Evolutionary conservation across 2,797 vertebrate genomes (phyloP).

Genomic region (Tachyglossus aculeatus): DNA sequence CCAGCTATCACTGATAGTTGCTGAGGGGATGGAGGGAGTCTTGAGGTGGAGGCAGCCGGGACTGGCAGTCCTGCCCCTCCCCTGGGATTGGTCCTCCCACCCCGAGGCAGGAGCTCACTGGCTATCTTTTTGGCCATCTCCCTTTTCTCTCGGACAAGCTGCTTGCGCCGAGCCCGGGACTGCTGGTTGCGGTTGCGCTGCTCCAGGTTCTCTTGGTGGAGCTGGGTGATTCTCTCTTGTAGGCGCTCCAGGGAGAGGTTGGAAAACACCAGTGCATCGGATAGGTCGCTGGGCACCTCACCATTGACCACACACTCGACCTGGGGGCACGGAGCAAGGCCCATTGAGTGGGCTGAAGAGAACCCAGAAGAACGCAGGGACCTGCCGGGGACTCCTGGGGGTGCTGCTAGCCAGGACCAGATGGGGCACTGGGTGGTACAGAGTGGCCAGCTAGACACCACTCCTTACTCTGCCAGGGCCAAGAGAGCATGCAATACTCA

Average conservation of each 20-base stretch:
- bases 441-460: too few relatives aligned
- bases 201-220: slow-evolving; percentile 78
- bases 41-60: too few relatives aligned
- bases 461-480: too few relatives aligned
- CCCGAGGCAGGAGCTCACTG: too few relatives aligned
- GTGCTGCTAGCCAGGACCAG: too few relatives aligned
- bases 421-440: too few relatives aligned
- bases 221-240: slow-evolving; percentile 75
- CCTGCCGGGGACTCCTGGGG: too few relatives aligned
- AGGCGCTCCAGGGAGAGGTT: slow-evolving; percentile 74
- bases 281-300: slow-evolving; percentile 78
- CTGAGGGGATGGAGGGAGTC: not conserved
- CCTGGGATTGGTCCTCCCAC: too few relatives aligned
- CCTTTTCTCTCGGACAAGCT: slow-evolving; percentile 78
- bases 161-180: slow-evolving; percentile 76
- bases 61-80: too few relatives aligned
- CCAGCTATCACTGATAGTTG: not conserved
- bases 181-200: slow-evolving; percentile 78
- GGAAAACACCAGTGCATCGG: slow-evolving; percentile 81
- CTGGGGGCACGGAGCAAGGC: slow-evolving; percentile 69
- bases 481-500: too few relatives aligned
- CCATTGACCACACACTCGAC: slow-evolving; percentile 77
- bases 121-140: slow-evolving; percentile 78
- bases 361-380: too few relatives aligned
- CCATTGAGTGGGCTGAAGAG: too few relatives aligned